Conservation (phyloP, 1,140 invertebrate species). For the Gryon sp. region DNA sequence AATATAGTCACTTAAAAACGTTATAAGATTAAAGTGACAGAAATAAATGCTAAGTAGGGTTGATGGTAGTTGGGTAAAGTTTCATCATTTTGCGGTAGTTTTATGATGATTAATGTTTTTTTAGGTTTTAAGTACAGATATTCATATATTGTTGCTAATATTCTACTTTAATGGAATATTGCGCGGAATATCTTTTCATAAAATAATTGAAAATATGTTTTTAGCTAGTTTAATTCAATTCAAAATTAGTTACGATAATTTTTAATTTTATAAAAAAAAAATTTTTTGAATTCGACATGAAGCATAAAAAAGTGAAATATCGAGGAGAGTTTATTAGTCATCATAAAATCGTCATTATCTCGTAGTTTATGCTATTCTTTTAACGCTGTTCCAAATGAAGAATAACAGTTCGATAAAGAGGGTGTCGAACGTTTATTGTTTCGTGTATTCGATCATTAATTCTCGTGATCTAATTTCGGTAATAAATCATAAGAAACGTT, state of each 20-base stretch:
- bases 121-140: too few species aligned
- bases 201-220: too few species aligned
- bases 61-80: too few species aligned
- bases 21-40: constrained; percentile 11
- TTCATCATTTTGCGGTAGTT: too few species aligned
- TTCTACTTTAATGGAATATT: too few species aligned
- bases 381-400: constrained; percentile 55
- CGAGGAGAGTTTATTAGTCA: constrained; percentile 17
- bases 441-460: constrained; percentile 56
- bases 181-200: too few species aligned
- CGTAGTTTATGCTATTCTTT: constrained; percentile 29
- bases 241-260: too few species aligned
- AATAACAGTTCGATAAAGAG: constrained; percentile 57
- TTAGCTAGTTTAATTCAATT: too few species aligned
- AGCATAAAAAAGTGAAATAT: not conserved
- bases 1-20: constrained; percentile 56
- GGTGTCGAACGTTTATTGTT: constrained; percentile 62
- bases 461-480: constrained; percentile 55
- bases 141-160: too few species aligned
- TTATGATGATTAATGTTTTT: too few species aligned
- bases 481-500: constrained; percentile 56
- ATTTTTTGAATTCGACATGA: not conserved
- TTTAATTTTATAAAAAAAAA: too few species aligned
- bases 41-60: not conserved
- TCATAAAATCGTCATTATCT: constrained; percentile 54